phyloP scores from a whole-genome alignment of 2,113 vertebrate species.

The Rhipidura dahli region DNA sequence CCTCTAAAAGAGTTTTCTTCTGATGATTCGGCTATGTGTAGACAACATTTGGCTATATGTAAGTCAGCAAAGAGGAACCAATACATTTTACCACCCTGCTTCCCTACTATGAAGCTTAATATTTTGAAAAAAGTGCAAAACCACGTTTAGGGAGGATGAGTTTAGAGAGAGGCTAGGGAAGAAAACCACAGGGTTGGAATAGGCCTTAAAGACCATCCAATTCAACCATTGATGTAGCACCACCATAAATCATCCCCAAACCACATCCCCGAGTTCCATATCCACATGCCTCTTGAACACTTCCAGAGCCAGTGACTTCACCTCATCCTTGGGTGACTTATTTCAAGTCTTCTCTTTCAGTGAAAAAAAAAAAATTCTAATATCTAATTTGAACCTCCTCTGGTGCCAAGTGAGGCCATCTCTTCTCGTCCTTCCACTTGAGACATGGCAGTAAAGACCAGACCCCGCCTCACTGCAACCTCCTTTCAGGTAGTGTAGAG shows the following conservation, averaged over 20 bases:
- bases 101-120: not conserved
- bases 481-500: not conserved
- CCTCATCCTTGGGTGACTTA: not conserved
- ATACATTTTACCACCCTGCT: not conserved
- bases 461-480: rapidly evolving
- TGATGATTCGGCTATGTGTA: not conserved
- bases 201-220: not conserved
- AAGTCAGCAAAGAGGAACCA: not conserved
- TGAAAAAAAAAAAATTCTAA: not conserved
- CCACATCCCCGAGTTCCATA: not conserved
- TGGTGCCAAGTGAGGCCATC: not conserved
- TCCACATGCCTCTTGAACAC: not conserved
- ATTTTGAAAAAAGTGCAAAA: not conserved
- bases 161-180: not conserved
- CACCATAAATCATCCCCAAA: not conserved
- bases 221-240: not conserved
- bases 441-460: not conserved
- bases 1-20: not conserved
- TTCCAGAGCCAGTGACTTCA: not conserved
- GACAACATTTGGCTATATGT: not conserved
- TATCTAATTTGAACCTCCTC: not conserved
- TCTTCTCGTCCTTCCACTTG: rapidly evolving
- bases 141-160: not conserved
- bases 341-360: not conserved
- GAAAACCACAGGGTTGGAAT: not conserved